These are phyloP conservation scores for Spilogale gracilis DNA, from an alignment of 2,113 vertebrate genomes.

Conservation along the genomic window DNA sequence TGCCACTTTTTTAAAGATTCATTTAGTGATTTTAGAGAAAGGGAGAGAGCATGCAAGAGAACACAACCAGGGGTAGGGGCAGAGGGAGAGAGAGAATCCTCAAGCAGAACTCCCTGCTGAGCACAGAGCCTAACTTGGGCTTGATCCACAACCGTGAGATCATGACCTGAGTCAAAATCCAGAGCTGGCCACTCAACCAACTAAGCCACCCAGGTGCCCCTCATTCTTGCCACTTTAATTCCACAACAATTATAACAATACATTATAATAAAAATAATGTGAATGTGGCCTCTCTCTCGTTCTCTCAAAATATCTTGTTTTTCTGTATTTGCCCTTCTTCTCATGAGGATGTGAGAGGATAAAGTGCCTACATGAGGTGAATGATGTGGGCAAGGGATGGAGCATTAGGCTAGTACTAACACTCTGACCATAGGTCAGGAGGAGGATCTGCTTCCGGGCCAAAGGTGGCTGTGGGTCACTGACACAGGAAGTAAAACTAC, in stretches of 20 bases:
- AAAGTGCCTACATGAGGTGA: background rate
- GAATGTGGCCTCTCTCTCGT: background rate
- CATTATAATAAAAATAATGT: background rate
- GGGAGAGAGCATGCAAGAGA: background rate
- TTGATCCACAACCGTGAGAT: background rate
- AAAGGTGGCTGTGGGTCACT: background rate
- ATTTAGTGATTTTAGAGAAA: background rate
- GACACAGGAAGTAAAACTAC: background rate
- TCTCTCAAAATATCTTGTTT: background rate
- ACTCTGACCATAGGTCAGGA: background rate
- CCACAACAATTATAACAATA: background rate
- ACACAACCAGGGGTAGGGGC: background rate
- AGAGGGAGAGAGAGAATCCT: background rate
- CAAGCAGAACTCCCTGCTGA: background rate
- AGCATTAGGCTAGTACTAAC: background rate
- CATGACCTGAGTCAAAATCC: background rate
- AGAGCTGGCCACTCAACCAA: background rate
- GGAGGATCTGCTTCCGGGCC: background rate
- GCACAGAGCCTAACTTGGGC: background rate
- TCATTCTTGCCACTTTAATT: background rate
- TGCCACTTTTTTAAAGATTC: background rate
- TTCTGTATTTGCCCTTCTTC: background rate
- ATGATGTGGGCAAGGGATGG: rapidly evolving
- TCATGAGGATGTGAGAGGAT: background rate
- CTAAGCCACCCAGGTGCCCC: background rate